phyloP scores from a whole-genome alignment of 1,140 invertebrate genomes.

The Drosophila seguyi region DNA sequence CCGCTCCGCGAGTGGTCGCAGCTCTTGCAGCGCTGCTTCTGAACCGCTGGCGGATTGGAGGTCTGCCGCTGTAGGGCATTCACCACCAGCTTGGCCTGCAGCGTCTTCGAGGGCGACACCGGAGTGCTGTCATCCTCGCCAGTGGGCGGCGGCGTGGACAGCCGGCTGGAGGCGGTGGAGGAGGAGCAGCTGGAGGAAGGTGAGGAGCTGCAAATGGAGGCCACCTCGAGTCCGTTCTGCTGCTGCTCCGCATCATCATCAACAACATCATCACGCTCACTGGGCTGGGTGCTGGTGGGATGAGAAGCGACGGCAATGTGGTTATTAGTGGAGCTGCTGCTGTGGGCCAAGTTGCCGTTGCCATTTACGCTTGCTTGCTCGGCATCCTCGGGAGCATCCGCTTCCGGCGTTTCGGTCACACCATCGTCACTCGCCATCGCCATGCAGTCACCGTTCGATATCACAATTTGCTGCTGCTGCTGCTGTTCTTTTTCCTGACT shows the following conservation, averaged over 20 bases:
- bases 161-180: constrained; percentile 70
- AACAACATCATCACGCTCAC: constrained; percentile 58
- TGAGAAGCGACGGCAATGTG: constrained; percentile 74
- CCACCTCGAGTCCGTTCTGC: constrained; percentile 44
- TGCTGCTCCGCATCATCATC: constrained; percentile 31
- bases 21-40: constrained; percentile 54
- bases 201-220: constrained; percentile 29
- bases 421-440: constrained; percentile 49
- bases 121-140: constrained; percentile 80
- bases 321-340: constrained; percentile 67
- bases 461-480: constrained; percentile 68
- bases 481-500: constrained; percentile 63
- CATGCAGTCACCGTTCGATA: constrained; percentile 70
- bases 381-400: constrained; percentile 16
- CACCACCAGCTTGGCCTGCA: constrained; percentile 72
- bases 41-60: not conserved
- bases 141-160: constrained; percentile 79
- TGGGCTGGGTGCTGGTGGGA: constrained; percentile 73
- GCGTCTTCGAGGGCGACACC: constrained; percentile 71
- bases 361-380: constrained; percentile 72
- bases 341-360: constrained; percentile 48
- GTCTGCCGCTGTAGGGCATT: constrained; percentile 56
- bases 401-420: constrained; percentile 13
- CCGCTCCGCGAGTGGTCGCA: constrained; percentile 66
- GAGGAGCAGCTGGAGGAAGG: constrained; percentile 50